Evolutionary conservation across 1,140 invertebrate species (phyloP), one percentile per base, ranked within the genome.

Genomic region (Tribolium castaneum): DNA sequence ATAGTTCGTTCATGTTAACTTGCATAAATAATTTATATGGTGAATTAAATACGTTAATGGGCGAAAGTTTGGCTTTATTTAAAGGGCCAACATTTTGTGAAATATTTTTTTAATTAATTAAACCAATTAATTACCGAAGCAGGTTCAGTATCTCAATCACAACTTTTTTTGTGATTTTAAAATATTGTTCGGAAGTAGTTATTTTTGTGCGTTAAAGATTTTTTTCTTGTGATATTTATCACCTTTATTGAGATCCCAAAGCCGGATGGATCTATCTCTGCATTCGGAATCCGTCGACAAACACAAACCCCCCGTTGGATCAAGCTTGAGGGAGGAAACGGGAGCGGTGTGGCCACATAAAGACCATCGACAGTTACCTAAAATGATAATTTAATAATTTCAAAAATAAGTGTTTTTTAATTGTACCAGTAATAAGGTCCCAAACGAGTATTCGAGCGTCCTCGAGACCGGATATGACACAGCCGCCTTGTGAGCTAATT

Each of bases 351-450:
- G 94, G 0, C 94, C 94, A 77, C 89, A 88, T 39, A 96, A 86
- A 3, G 90, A 93, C 85, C 91, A 90, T n/a, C 93, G 88, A 80
- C 92, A 93, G 83, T 93, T 92, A 9, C 92, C 92, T 93, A 82
- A 3, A 83, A 77, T 34, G 6, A 3, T 10, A 39, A 39, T 39
- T 39, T 39, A 7, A 39, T 3, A 39, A 39, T 39, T 39, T 39
- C 1, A 39, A 10, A 39, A 39, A 6, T 39, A 1, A 1, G 6
- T 70, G n/a, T 56, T 76, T 87, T n/a, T n/a, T n/a, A n/a, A n/a
- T n/a, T n/a, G n/a, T 87, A 89, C 95, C 95, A 52, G 94, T 96
- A n/a, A 94, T 92, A 0, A 97, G 88, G 87, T 96, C 95, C 94
- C 95, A 96, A 6, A 96, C 92, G n/a, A 95, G 86, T 52, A 97